A percentile compares a stretch with the other conserved stretches of the same genome.
These are phyloP conservation scores for Ornithoptera priamus DNA, from an alignment of 2,888 invertebrate species.

Conservation along the genomic window DNA sequence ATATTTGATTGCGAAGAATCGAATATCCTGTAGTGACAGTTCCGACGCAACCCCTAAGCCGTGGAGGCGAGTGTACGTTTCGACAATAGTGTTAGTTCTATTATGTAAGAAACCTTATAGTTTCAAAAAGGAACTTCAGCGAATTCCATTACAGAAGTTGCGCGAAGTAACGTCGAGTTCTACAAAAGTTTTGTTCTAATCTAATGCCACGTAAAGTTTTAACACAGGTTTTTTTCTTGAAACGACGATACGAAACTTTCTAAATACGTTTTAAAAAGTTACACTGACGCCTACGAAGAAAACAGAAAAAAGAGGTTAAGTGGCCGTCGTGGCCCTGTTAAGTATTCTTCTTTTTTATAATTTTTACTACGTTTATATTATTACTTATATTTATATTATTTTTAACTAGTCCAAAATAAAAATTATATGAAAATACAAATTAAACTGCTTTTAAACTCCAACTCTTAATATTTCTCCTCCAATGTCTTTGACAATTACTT, in stretches of 20 bases:
- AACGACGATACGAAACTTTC: slow-evolving; percentile 4
- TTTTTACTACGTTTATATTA: background rate
- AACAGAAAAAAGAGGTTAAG: background rate
- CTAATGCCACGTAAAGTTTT: slow-evolving; percentile 15
- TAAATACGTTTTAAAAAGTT: slow-evolving; percentile 4
- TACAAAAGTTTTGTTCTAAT: slow-evolving; percentile 20
- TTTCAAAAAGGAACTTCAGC: slow-evolving; percentile 13
- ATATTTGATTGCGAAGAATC: too few relatives aligned
- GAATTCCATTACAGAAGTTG: slow-evolving; percentile 26
- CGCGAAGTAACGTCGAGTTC: slow-evolving; percentile 3
- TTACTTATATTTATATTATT: too few relatives aligned
- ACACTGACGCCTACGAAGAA: background rate
- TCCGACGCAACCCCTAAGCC: background rate
- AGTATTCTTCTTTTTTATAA: background rate
- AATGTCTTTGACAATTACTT: too few relatives aligned
- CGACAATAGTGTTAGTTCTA: background rate
- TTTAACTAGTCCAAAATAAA: too few relatives aligned
- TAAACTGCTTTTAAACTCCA: too few relatives aligned
- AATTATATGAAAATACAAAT: too few relatives aligned
- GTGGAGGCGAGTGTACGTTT: background rate
- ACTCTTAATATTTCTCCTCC: too few relatives aligned
- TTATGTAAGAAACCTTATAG: slow-evolving; percentile 5
- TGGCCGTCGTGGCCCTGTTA: background rate
- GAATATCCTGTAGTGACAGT: too few relatives aligned
- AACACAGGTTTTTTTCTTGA: slow-evolving; percentile 15